A percentile compares a stretch with the other conserved stretches of the same genome.
phyloP scores from a whole-genome alignment of 2,797 vertebrate genomes.

The Onychomys arenicola region DNA sequence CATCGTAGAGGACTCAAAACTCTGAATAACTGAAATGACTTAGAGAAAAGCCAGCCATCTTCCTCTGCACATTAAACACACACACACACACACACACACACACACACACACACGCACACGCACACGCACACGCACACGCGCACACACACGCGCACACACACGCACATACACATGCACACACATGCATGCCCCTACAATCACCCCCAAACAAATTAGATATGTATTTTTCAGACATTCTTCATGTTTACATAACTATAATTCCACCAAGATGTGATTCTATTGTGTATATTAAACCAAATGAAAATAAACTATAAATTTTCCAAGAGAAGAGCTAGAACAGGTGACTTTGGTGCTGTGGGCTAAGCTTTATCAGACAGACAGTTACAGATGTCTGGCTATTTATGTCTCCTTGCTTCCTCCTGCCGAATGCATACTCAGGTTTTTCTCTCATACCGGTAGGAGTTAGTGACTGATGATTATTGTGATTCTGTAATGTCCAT shows the following conservation, averaged over 20 bases:
- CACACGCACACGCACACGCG: no score
- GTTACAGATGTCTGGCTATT: not conserved
- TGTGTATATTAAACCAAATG: not conserved
- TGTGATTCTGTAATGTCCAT: not conserved
- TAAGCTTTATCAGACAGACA: not conserved
- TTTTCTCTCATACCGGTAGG: not conserved
- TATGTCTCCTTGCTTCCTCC: not conserved
- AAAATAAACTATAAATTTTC: slow-evolving; percentile 24
- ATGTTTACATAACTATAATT: not conserved
- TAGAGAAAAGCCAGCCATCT: not conserved
- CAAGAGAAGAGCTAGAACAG: not conserved
- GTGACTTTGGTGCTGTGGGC: not conserved
- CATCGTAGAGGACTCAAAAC: not conserved
- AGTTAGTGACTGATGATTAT: slow-evolving; percentile 33
- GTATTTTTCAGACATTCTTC: not conserved
- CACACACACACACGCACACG: not conserved
- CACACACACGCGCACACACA: not conserved
- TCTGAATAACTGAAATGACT: not conserved
- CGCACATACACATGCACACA: not conserved
- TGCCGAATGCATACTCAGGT: not conserved
- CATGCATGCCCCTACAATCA: no score
- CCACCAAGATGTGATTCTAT: not conserved
- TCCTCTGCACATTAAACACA: not conserved
- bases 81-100: not conserved
- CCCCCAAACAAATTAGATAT: not conserved